Evolutionary conservation across 2,888 invertebrate genomes (phyloP), one percentile per base, ranked within the genome.

Genomic region (Chirona hameri): DNA sequence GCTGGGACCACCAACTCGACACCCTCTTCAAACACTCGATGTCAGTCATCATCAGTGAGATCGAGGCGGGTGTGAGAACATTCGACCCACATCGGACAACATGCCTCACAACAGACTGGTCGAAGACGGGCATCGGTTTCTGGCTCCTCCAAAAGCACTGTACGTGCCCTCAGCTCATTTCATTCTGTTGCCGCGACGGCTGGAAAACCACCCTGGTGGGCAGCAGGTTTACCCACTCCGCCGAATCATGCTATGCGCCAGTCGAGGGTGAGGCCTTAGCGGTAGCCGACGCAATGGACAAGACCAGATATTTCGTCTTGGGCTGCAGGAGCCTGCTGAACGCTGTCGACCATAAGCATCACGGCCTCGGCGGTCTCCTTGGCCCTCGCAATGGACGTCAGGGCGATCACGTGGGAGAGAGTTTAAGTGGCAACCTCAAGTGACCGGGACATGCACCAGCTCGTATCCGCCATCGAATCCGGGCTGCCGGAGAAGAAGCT

Each of bases 91-190:
- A 24, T 31, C 18, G 29, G 2, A 60, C 57, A 5, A 82, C 82
- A 9, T 82, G 82, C 39, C 81, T 82, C 4, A 57, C 81, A 5
- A 82, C 57, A 7, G 82, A 82, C 65, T 82, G 83, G 82, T 48
- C 60, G 27, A 69, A 29, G 29, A 29, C 0, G 82, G 82, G n/a
- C n/a, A n/a, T n/a, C n/a, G n/a, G n/a, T n/a, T n/a, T n/a, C n/a
- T n/a, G n/a, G n/a, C n/a, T n/a, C 21, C 60, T 82, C 12, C 83
- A 83, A 52, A 80, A 65, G 60, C 72, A 82, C 31, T 69, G 82
- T 9, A 10, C 82, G 21, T 82, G 69, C 55, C 39, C 57, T 21
- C 31, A 9, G 31, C 9, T 48, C 7, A 4, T 10, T 4, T 39
- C 82, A 31, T 72, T 82, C 31, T 82, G 39, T 27, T 69, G 82